Evolutionary conservation across 2,113 vertebrate genomes (phyloP).

Genomic region (Erythrocercus mccallii): DNA sequence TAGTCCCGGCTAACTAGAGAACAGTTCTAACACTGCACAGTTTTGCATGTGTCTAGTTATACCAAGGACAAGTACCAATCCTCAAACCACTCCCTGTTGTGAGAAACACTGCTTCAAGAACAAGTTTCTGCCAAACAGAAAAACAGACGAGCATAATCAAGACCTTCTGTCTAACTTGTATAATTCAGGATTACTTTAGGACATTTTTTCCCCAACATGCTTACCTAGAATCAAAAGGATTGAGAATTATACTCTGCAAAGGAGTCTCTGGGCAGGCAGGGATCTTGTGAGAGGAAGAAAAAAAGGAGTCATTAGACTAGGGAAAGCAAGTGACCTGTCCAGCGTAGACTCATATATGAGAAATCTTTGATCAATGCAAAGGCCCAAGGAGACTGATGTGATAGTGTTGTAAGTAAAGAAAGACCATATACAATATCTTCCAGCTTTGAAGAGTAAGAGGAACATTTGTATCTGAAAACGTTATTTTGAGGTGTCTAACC

Average conservation of each 20-base stretch:
- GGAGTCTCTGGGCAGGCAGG: not conserved
- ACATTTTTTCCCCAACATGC: rapidly evolving
- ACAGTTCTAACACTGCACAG: not conserved
- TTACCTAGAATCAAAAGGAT: not conserved
- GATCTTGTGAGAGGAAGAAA: not conserved
- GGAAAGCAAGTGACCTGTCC: not conserved
- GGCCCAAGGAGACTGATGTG: not conserved
- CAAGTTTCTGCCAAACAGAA: not conserved
- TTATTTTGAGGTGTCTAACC: not conserved
- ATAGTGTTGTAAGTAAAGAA: not conserved
- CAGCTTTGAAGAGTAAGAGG: not conserved
- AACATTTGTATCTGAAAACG: not conserved
- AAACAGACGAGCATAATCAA: not conserved
- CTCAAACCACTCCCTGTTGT: not conserved
- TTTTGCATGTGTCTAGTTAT: not conserved
- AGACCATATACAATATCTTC: not conserved
- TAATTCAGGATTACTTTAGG: not conserved
- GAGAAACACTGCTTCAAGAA: not conserved
- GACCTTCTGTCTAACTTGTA: not conserved
- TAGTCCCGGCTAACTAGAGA: not conserved
- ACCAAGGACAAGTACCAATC: not conserved
- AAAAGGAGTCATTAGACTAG: not conserved
- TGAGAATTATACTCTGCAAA: not conserved
- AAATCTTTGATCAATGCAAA: not conserved
- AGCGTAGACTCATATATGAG: rapidly evolving